Evolutionary conservation across 37 sponge, comb jelly and placozoan species (phyloP).

Genomic region (Diacarnus erythraeanus): DNA sequence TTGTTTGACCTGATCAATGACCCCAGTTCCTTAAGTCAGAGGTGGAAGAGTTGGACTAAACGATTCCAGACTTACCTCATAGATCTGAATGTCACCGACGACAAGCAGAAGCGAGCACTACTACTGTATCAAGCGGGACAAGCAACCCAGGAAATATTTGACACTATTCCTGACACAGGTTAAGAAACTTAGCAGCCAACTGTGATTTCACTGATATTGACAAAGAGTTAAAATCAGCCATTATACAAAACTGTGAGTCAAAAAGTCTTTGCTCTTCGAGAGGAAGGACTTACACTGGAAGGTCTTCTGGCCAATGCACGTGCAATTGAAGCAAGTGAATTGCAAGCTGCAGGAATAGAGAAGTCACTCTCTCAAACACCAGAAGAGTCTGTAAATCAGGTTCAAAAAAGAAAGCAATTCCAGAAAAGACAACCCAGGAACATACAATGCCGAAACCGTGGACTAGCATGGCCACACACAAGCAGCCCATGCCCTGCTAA

Average conservation of each 20-base stretch:
- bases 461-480: slow-evolving; percentile 29
- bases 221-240: slow-evolving; percentile 32
- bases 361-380: no score
- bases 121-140: slow-evolving; percentile 30
- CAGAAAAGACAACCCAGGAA: background rate
- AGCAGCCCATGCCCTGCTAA: slow-evolving; percentile 55
- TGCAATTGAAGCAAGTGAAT: slow-evolving; percentile 44
- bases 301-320: slow-evolving; percentile 34
- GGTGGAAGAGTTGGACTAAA: no score
- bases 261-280: slow-evolving; percentile 28
- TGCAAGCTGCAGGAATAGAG: slow-evolving; percentile 43
- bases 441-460: slow-evolving; percentile 33
- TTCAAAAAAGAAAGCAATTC: background rate
- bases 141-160: slow-evolving; percentile 19
- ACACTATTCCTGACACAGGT: slow-evolving; percentile 27
- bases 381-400: background rate
- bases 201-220: slow-evolving; percentile 34
- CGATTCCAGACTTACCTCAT: no score
- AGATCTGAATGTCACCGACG: no score
- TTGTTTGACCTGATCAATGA: no score
- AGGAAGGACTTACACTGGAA: slow-evolving; percentile 29
- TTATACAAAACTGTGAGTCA: slow-evolving; percentile 41
- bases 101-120: no score
- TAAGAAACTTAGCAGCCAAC: slow-evolving; percentile 12
- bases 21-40: no score